These are phyloP conservation scores for Orthonychiurus folsomi DNA, from an alignment of 2,888 invertebrate genomes.

Conservation along the genomic window DNA sequence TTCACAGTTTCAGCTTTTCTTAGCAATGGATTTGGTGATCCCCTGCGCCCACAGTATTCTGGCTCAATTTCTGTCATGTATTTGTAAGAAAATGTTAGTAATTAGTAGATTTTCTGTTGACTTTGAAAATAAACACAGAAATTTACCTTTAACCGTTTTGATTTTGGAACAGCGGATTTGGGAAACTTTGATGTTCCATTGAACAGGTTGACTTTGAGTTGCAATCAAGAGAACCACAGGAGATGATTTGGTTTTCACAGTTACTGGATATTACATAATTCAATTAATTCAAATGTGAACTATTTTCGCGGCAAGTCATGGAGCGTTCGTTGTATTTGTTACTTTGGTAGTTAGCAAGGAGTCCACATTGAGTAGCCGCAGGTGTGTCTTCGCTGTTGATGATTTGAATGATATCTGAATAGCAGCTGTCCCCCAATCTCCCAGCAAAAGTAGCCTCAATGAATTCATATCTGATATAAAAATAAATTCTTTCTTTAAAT, in stretches of 20 bases:
- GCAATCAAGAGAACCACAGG: constrained; percentile 28
- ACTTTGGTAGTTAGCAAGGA: constrained; percentile 36
- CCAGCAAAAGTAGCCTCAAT: constrained; percentile 29
- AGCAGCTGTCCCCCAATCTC: constrained; percentile 26
- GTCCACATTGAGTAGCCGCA: constrained; percentile 32
- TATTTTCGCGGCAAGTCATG: too few species aligned
- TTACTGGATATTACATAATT: constrained; percentile 21
- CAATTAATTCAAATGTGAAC: neutral
- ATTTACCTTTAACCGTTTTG: constrained; percentile 22
- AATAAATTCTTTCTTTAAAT: too few species aligned
- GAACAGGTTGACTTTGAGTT: constrained; percentile 31
- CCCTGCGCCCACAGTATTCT: constrained; percentile 15
- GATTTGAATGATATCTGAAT: constrained; percentile 30
- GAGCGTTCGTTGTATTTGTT: constrained; percentile 1
- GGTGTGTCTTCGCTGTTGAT: constrained; percentile 29
- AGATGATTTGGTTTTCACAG: constrained; percentile 17
- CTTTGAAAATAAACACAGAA: neutral
- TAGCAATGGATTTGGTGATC: too few species aligned
- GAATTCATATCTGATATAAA: constrained; percentile 22
- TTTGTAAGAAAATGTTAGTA: neutral
- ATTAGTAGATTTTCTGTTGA: neutral
- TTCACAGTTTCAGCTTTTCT: too few species aligned
- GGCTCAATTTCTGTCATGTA: constrained; percentile 10
- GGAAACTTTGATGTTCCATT: constrained; percentile 30
- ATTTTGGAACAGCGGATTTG: constrained; percentile 31